Conservation (phyloP, 1,140 invertebrate genomes). For the Cyclargus thomasi region DNA sequence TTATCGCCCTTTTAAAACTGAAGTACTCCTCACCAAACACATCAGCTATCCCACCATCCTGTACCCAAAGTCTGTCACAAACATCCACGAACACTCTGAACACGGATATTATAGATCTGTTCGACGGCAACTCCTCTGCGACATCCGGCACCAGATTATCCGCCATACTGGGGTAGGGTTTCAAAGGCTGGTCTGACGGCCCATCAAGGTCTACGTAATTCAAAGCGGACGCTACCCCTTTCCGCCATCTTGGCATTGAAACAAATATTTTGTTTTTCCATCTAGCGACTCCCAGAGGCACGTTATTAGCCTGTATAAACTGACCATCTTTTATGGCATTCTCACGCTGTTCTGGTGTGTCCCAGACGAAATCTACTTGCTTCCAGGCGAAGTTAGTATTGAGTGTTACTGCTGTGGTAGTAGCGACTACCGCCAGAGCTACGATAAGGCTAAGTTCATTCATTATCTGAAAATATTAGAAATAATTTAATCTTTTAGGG, state of each 20-base stretch:
- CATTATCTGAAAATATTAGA: no score
- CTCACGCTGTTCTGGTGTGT: constrained; percentile 76
- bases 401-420: constrained; percentile 75
- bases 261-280: constrained; percentile 87
- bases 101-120: constrained; percentile 79
- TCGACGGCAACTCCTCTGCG: constrained; percentile 66
- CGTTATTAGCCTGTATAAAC: constrained; percentile 82
- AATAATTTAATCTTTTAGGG: no score
- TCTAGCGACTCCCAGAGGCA: constrained; percentile 83
- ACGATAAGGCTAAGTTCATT: background rate
- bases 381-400: constrained; percentile 83
- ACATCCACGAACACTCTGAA: constrained; percentile 80
- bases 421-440: background rate
- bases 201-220: constrained; percentile 80
- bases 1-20: no score
- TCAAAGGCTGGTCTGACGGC: constrained; percentile 78
- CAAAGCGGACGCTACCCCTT: constrained; percentile 82
- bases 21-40: constrained; percentile 78
- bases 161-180: constrained; percentile 82
- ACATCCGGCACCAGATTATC: constrained; percentile 77
- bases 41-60: constrained; percentile 83
- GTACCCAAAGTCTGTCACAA: constrained; percentile 84
- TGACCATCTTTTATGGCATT: constrained; percentile 78
- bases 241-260: constrained; percentile 85
- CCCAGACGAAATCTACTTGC: constrained; percentile 81